phyloP scores from a whole-genome alignment of 2,113 vertebrate species.

The Isichthys henryi region DNA sequence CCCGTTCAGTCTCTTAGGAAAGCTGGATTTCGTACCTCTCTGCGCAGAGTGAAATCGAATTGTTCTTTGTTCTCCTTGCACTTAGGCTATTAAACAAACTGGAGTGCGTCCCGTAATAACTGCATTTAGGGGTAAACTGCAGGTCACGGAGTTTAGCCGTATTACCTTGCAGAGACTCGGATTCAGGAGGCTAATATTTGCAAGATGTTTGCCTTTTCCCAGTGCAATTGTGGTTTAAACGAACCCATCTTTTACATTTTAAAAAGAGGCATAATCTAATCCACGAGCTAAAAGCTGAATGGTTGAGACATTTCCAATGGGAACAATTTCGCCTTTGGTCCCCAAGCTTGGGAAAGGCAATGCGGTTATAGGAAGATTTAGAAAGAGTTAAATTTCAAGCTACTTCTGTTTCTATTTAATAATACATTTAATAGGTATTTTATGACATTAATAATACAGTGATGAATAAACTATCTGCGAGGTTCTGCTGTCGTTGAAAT shows the following conservation, averaged over 20 bases:
- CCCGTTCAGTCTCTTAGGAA: not conserved
- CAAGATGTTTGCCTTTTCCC: conserved; percentile 12
- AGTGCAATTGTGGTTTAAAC: conserved; percentile 2
- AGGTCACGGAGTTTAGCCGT: conserved; percentile 12
- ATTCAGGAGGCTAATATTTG: conserved; percentile 5
- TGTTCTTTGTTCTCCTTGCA: conserved; percentile 32
- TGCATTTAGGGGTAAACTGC: conserved; percentile 14
- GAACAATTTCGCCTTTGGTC: not conserved
- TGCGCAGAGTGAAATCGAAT: conserved; percentile 10
- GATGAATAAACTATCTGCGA: not conserved
- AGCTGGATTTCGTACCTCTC: not conserved
- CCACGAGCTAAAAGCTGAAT: not conserved
- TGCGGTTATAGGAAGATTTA: not conserved
- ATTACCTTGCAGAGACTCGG: not conserved
- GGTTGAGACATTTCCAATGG: not conserved
- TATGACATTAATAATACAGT: not conserved
- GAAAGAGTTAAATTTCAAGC: not conserved
- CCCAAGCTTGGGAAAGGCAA: not conserved
- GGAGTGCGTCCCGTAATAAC: not conserved
- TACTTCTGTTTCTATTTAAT: not conserved
- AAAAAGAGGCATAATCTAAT: not conserved
- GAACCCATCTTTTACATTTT: conserved; percentile 7
- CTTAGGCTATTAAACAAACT: conserved; percentile 29
- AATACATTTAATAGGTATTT: not conserved
- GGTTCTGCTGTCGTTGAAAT: not conserved